Evolutionary conservation across 2,888 invertebrate genomes (phyloP).

Genomic region (Chrysolina oricalcia): DNA sequence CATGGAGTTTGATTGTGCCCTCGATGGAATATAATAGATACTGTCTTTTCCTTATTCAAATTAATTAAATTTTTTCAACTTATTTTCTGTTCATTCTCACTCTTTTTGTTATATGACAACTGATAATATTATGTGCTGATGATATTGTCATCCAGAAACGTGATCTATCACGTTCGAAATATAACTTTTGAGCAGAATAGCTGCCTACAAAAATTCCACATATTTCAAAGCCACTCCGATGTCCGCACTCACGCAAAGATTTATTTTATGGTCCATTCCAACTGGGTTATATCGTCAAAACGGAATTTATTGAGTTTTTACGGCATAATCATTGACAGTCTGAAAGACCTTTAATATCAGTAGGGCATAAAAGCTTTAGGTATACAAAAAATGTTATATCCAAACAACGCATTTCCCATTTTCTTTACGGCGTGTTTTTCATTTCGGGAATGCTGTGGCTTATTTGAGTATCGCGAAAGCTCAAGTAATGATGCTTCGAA

Average conservation of each 20-base stretch:
- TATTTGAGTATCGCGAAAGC: neutral
- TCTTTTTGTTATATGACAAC: too few relatives aligned
- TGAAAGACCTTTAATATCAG: constrained; percentile 5
- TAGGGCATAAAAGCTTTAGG: neutral
- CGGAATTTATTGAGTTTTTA: constrained; percentile 5
- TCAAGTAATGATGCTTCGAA: neutral
- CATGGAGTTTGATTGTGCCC: too few relatives aligned
- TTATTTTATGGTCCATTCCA: neutral
- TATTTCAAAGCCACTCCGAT: neutral
- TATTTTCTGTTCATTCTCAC: too few relatives aligned
- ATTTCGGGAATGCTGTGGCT: neutral
- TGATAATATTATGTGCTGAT: too few relatives aligned
- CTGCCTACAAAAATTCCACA: neutral
- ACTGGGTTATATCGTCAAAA: neutral
- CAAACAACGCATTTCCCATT: constrained; percentile 7
- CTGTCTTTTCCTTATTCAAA: too few relatives aligned
- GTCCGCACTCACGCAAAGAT: neutral
- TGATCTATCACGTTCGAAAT: too few relatives aligned
- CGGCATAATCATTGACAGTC: constrained; percentile 8
- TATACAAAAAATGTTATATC: neutral
- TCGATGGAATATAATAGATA: too few relatives aligned
- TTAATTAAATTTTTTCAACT: too few relatives aligned
- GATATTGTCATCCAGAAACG: too few relatives aligned
- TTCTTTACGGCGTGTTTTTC: constrained; percentile 1
- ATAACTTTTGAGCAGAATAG: too few relatives aligned